Percentiles rank a stretch among this genome's conserved stretches.
These are phyloP conservation scores for Buphagus erythrorhynchus DNA, from an alignment of 2,797 vertebrate genomes.

Conservation along the genomic window DNA sequence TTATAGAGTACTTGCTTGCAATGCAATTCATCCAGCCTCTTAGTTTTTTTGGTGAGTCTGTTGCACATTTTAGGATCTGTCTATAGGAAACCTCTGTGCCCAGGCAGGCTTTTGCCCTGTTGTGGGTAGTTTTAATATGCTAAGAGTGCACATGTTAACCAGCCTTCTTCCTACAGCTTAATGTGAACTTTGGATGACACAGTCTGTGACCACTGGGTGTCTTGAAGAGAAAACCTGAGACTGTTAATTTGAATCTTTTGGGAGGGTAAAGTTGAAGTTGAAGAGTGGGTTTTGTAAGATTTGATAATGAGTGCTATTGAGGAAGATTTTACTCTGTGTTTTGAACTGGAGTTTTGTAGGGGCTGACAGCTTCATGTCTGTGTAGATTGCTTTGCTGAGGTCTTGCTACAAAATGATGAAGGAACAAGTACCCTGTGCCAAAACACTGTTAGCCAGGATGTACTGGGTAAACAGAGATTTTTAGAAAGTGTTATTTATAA, in stretches of 20 bases:
- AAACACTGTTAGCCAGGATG: slow-evolving; percentile 63
- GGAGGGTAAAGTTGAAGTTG: not conserved
- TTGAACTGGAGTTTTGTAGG: not conserved
- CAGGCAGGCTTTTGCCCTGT: not conserved
- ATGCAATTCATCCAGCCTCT: not conserved
- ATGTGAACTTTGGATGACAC: not conserved
- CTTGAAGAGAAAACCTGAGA: not conserved
- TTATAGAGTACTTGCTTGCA: not conserved
- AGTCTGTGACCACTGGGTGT: not conserved
- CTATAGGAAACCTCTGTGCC: not conserved
- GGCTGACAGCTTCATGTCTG: slow-evolving; percentile 37
- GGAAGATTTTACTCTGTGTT: slow-evolving; percentile 1
- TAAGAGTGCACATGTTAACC: not conserved
- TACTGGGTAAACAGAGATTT: slow-evolving; percentile 66
- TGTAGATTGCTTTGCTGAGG: slow-evolving; percentile 16
- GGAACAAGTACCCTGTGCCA: slow-evolving; percentile 32
- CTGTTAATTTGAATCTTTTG: not conserved
- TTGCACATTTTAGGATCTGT: not conserved
- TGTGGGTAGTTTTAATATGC: not conserved
- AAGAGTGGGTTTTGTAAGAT: not conserved
- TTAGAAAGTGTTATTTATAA: slow-evolving; percentile 70
- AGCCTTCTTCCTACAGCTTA: not conserved
- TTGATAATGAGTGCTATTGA: not conserved
- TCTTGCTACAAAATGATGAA: slow-evolving; percentile 43
- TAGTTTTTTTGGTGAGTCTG: not conserved